phyloP scores from a whole-genome alignment of 2,888 invertebrate species.

The Bembecia ichneumoniformis region DNA sequence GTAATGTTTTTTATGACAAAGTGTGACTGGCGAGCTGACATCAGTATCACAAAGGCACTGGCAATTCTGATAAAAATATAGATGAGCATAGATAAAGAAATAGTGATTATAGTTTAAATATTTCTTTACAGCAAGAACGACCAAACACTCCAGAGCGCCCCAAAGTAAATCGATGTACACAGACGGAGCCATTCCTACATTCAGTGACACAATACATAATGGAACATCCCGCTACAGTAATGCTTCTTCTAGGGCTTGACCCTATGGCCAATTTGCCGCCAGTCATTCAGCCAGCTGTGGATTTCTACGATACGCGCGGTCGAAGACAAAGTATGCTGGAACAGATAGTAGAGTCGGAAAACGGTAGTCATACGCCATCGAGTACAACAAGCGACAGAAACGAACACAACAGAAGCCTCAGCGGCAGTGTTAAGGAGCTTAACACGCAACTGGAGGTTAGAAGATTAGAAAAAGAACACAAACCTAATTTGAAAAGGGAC shows the following conservation, averaged over 20 bases:
- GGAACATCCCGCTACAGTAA: slow-evolving; percentile 80
- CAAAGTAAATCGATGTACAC: slow-evolving; percentile 63
- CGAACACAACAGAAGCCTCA: slow-evolving; percentile 39
- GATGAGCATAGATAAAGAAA: too few species aligned
- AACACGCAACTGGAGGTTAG: slow-evolving; percentile 42
- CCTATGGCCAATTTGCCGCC: slow-evolving; percentile 63
- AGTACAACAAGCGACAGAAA: slow-evolving; percentile 52
- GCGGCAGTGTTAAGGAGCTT: slow-evolving; percentile 44
- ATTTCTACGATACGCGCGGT: slow-evolving; percentile 57
- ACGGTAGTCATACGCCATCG: slow-evolving; percentile 58
- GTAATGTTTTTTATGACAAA: too few species aligned
- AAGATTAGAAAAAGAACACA: slow-evolving; percentile 46
- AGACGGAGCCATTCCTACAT: slow-evolving; percentile 76
- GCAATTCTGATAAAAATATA: too few species aligned
- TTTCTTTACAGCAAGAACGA: slow-evolving; percentile 42
- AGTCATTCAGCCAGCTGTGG: slow-evolving; percentile 51
- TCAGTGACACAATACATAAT: slow-evolving; percentile 76
- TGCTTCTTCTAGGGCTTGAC: slow-evolving; percentile 81
- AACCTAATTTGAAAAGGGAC: slow-evolving; percentile 55
- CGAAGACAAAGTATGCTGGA: slow-evolving; percentile 56
- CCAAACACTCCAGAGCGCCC: slow-evolving; percentile 52
- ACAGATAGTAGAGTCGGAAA: slow-evolving; percentile 59
- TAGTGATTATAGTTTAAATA: neutral
- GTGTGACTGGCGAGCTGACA: too few species aligned
- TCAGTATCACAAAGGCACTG: too few species aligned